Percentiles rank a stretch among this genome's conserved stretches.
Conservation (phyloP, 2,113 vertebrate species). For the Bubalus kerabau region DNA sequence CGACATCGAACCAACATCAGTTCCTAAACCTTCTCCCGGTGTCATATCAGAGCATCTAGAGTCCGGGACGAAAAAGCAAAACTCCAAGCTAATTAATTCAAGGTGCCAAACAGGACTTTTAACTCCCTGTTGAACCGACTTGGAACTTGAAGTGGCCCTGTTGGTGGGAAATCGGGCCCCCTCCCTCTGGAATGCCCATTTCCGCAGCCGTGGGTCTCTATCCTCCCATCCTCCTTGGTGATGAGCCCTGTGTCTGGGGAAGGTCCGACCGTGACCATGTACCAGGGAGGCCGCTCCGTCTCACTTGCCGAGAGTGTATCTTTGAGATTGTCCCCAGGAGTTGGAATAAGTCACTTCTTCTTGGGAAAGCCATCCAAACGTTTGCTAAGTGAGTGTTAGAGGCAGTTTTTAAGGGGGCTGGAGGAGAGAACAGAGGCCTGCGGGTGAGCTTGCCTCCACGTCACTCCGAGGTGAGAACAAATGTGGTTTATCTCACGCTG, state of each 20-base stretch:
- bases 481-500: not conserved
- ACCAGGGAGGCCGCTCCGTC: fast-evolving
- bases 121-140: not conserved
- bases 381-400: too few species aligned
- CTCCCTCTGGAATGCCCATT: fast-evolving
- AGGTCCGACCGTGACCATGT: fast-evolving
- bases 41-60: fast-evolving
- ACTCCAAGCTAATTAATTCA: fast-evolving
- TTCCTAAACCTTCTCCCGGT: fast-evolving
- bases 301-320: fast-evolving
- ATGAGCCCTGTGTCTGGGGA: fast-evolving
- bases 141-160: not conserved
- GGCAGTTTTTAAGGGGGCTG: not conserved
- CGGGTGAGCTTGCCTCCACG: fast-evolving
- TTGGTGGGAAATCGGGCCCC: fast-evolving
- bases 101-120: not conserved
- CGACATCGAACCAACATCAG: fast-evolving
- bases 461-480: fast-evolving
- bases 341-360: not conserved
- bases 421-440: not conserved
- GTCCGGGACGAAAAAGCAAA: too few species aligned
- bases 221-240: fast-evolving
- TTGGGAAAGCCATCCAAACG: fast-evolving
- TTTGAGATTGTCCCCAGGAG: not conserved
- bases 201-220: fast-evolving